These are phyloP conservation scores for Boulengeromyrus knoepffleri DNA, from an alignment of 2,113 vertebrate species.

Conservation along the genomic window DNA sequence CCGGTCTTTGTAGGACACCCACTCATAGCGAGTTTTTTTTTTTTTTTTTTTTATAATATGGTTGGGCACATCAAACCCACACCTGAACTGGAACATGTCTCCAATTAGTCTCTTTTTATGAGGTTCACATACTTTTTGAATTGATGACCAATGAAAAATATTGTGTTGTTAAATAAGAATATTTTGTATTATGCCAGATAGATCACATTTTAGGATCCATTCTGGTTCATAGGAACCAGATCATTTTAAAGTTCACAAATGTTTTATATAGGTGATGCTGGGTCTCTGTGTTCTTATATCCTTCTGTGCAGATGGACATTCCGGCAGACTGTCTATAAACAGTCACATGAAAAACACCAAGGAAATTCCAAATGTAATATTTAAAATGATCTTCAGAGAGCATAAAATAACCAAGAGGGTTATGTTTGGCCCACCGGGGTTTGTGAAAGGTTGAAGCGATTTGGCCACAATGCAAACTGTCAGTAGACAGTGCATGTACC, in stretches of 20 bases:
- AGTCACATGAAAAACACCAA: not conserved
- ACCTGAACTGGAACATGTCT: not conserved
- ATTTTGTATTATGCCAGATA: not conserved
- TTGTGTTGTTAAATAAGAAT: not conserved
- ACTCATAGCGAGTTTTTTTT: not conserved
- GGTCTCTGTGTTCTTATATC: not conserved
- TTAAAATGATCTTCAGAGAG: not conserved
- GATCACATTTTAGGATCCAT: not conserved
- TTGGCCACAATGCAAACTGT: not conserved
- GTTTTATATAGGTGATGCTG: not conserved
- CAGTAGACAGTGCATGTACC: not conserved
- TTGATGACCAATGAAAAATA: not conserved
- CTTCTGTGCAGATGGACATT: not conserved
- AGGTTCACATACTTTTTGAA: not conserved
- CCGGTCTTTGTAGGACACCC: not conserved
- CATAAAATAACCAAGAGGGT: not conserved
- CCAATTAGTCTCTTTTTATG: not conserved
- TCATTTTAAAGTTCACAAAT: not conserved
- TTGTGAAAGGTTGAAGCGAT: not conserved
- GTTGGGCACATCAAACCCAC: not conserved
- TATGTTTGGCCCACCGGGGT: not conserved
- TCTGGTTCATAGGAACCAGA: not conserved
- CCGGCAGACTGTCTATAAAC: not conserved
- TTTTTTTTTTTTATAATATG: not conserved
- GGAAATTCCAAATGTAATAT: not conserved